Conservation (phyloP, 2,797 vertebrate species). For the Acanthis flammea region DNA sequence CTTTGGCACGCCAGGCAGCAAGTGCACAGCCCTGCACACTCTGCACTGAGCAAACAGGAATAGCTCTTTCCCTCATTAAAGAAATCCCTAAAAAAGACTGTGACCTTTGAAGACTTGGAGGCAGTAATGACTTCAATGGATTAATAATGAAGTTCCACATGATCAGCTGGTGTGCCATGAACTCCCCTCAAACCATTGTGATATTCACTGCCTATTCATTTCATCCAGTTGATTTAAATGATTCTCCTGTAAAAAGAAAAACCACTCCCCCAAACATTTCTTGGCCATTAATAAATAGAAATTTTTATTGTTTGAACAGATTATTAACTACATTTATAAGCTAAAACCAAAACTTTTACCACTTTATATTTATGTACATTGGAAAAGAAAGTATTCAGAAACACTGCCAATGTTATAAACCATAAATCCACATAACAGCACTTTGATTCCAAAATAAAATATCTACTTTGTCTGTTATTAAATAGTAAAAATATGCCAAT, state of each 20-base stretch:
- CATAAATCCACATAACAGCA: constrained; percentile 55
- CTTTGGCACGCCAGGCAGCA: neutral
- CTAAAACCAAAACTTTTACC: constrained; percentile 58
- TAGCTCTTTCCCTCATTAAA: neutral
- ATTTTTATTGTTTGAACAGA: constrained; percentile 48
- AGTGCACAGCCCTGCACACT: neutral
- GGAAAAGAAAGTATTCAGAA: constrained; percentile 54
- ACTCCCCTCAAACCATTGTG: neutral
- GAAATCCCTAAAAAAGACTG: constrained; percentile 37
- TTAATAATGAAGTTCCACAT: neutral
- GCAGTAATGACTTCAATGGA: neutral
- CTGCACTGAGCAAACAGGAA: neutral
- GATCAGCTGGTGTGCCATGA: neutral
- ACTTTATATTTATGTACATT: constrained; percentile 56
- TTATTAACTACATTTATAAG: constrained; percentile 60
- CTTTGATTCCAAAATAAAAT: constrained; percentile 59
- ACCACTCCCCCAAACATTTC: neutral
- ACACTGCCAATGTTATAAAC: constrained; percentile 45
- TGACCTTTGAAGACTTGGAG: constrained; percentile 36
- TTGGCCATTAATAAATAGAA: constrained; percentile 45
- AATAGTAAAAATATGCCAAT: constrained; percentile 44
- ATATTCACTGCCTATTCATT: constrained; percentile 13
- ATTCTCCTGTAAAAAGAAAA: constrained; percentile 25
- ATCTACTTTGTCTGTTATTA: constrained; percentile 53
- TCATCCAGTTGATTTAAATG: constrained; percentile 9